These are phyloP conservation scores for Leptinotarsa rubiginosa DNA, from an alignment of 2,888 invertebrate genomes.

Conservation along the genomic window DNA sequence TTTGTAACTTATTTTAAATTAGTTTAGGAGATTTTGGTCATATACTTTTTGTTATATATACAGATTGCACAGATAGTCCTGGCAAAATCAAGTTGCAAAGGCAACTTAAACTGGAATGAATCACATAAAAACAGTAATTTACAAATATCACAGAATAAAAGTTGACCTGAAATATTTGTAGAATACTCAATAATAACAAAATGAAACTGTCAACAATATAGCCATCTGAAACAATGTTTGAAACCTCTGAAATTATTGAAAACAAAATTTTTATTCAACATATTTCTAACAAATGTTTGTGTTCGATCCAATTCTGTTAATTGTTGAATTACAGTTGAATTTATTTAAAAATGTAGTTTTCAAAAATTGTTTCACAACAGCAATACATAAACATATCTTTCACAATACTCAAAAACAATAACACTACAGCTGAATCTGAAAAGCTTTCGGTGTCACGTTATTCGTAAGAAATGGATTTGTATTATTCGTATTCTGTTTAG, in stretches of 20 bases:
- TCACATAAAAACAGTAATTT: slow-evolving; percentile 40
- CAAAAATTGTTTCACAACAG: slow-evolving; percentile 6
- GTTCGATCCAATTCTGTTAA: no score
- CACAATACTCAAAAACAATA: slow-evolving; percentile 8
- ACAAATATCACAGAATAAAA: slow-evolving; percentile 31
- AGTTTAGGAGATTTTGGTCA: slow-evolving; percentile 28
- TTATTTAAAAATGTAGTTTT: neutral
- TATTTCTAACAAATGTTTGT: no score
- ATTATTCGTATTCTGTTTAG: slow-evolving; percentile 68
- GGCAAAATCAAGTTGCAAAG: slow-evolving; percentile 50
- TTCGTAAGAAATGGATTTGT: slow-evolving; percentile 74
- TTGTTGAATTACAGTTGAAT: neutral
- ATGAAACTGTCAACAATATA: slow-evolving; percentile 27
- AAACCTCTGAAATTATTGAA: neutral
- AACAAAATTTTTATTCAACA: no score
- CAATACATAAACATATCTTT: slow-evolving; percentile 13
- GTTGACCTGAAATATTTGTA: slow-evolving; percentile 34
- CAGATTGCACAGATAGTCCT: slow-evolving; percentile 64
- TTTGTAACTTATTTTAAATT: neutral
- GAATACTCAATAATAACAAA: slow-evolving; percentile 21
- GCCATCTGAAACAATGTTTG: slow-evolving; percentile 12
- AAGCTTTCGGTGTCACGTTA: slow-evolving; percentile 69
- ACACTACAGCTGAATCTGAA: slow-evolving; percentile 72
- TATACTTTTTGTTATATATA: slow-evolving; percentile 51
- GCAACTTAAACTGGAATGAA: slow-evolving; percentile 43